phyloP scores from a whole-genome alignment of 2,113 vertebrate species.

The Recurvirostra avosetta region DNA sequence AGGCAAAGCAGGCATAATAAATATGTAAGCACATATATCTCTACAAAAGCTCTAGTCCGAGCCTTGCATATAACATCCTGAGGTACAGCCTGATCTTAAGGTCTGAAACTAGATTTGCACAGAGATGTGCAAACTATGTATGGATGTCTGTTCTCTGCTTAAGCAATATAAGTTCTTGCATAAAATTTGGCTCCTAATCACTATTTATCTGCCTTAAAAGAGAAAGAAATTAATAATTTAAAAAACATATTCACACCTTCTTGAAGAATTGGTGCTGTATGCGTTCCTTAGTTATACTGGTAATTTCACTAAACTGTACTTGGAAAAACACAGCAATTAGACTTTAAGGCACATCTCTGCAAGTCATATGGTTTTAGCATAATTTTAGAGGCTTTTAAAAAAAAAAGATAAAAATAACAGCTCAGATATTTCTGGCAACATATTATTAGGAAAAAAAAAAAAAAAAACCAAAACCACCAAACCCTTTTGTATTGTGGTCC shows the following conservation, averaged over 20 bases:
- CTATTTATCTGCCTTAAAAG: background rate
- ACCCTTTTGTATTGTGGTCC: background rate
- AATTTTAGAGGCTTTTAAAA: background rate
- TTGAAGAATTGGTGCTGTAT: background rate
- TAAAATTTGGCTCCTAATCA: background rate
- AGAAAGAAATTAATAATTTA: background rate
- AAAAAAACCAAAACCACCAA: no score
- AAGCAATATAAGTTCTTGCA: background rate
- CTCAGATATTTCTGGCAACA: background rate
- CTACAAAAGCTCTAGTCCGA: background rate
- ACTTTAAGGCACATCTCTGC: background rate
- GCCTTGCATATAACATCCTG: background rate
- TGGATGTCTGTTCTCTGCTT: background rate
- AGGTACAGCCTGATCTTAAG: background rate
- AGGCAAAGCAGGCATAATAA: background rate
- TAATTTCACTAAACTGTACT: background rate
- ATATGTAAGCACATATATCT: background rate
- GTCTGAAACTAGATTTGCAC: background rate
- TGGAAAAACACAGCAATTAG: background rate
- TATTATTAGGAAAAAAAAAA: background rate
- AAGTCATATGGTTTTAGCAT: background rate
- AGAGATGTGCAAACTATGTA: background rate
- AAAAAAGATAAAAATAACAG: slow-evolving; percentile 1
- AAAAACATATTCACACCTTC: background rate
- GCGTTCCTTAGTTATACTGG: background rate